Base-by-base conservation (phyloP, 2,113 vertebrate species). In the Suncus etruscus region DNA sequence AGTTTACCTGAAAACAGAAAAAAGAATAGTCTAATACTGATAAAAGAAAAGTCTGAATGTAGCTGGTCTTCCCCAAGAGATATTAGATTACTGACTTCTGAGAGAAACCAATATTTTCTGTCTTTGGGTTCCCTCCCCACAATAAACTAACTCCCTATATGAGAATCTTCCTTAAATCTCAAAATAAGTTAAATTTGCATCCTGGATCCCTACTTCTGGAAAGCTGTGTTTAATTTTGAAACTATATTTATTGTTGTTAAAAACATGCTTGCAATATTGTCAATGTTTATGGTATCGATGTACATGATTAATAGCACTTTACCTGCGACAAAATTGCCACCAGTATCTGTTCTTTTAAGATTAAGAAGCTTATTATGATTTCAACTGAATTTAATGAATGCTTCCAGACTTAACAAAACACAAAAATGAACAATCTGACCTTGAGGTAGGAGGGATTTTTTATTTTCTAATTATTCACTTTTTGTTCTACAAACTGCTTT, bases 401-500 rank as follows among this genome's bases (percentile, higher is more conserved):
- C 22, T 24, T 72, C 83, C 14, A 7, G 65, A 66, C 2, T 84
- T 27, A 32, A 39, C 0, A 29, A 14, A 83, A 69, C 3, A 63
- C 63, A 20, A 77, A 75, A 69, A 83, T 69, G 31, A 58, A 72
- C 27, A 51, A 65, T 31, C 54, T 61, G 54, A 81, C 68, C 61
- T 85, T 74, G 51, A 29, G 58, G 14, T 72, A 45, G n/a, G 18
- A 48, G 89, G 24, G 51, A 31, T 88, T 15, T 29, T 81, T 94
- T 76, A 15, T 85, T 15, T 72, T 45, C 31, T 89, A 88, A 91
- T 94, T 91, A 66, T 89, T 91, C 90, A 82, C 14, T n/a, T 72
- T 92, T 83, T 93, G 66, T 63, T 94, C 80, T 86, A 94, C 72
- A 90, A 90, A 90, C 51, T 83, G 68, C 92, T 95, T 93, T 82